phyloP scores from a whole-genome alignment of 35 echinoderm and acorn worm species.

The Ophiothrix spiculata region DNA sequence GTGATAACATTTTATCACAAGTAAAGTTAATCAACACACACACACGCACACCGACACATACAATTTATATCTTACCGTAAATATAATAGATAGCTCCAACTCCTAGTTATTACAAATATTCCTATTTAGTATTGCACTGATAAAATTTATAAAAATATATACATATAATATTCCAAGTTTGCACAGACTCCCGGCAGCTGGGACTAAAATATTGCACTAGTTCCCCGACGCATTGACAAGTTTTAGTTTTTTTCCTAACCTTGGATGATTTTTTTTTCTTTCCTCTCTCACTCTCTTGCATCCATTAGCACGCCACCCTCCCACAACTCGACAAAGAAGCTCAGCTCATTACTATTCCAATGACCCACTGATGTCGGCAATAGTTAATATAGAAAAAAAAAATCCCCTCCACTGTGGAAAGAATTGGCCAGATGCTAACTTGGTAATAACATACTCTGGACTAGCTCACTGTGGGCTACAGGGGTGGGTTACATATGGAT shows the following conservation, averaged over 20 bases:
- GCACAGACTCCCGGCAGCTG: neutral
- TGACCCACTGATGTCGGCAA: conserved; percentile 2
- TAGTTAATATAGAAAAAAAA: neutral
- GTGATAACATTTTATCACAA: conserved; percentile 5
- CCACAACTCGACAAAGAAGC: conserved; percentile 14
- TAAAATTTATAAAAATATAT: conserved; percentile 8
- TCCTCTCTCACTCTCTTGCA: conserved; percentile 1
- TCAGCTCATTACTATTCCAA: conserved; percentile 10
- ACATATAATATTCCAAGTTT: conserved; percentile 2
- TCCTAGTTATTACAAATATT: neutral
- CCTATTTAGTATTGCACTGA: neutral
- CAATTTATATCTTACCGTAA: neutral
- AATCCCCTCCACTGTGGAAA: neutral
- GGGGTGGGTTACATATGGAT: neutral
- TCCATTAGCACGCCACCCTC: conserved; percentile 7
- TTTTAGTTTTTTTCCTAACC: neutral
- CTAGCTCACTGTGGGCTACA: neutral
- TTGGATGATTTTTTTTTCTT: conserved; percentile 8
- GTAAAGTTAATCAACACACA: conserved; percentile 1
- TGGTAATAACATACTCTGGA: neutral
- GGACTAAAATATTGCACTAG: conserved; percentile 8
- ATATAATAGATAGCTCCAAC: neutral
- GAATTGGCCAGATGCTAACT: neutral
- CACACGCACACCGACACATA: too few species aligned
- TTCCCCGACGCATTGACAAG: neutral